phyloP scores from a whole-genome alignment of 2,113 vertebrate genomes.

The Stictonetta naevosa region DNA sequence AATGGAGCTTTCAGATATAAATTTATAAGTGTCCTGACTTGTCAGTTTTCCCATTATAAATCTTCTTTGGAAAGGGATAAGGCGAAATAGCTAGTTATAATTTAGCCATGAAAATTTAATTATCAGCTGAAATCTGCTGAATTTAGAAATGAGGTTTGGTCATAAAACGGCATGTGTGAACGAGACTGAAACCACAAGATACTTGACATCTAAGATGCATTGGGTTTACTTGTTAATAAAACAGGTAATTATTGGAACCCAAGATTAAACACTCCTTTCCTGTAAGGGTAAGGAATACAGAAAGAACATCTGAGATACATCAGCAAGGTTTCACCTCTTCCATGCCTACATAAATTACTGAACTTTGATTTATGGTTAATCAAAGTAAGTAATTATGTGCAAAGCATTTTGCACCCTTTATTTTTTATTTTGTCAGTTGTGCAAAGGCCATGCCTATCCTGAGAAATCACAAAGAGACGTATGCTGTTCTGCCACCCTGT shows the following conservation, averaged over 20 bases:
- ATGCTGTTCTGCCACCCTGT: background rate
- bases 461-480: background rate
- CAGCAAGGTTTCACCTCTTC: background rate
- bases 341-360: background rate
- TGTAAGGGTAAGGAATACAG: background rate
- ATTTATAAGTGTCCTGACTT: background rate
- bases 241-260: background rate
- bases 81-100: background rate
- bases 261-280: background rate
- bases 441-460: background rate
- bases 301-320: background rate
- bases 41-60: constrained; percentile 16
- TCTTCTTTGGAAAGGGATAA: background rate
- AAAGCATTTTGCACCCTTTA: background rate
- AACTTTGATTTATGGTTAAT: background rate
- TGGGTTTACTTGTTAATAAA: background rate
- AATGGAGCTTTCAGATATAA: background rate
- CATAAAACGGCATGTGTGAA: background rate
- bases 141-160: background rate
- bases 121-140: background rate
- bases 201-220: background rate
- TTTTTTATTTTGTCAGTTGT: background rate
- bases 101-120: constrained; percentile 32
- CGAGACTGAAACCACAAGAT: background rate
- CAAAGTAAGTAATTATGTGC: background rate